Percentiles rank a stretch among this genome's conserved stretches.
Evolutionary conservation across 2,797 vertebrate species (phyloP).

Genomic region (Platalea minor): DNA sequence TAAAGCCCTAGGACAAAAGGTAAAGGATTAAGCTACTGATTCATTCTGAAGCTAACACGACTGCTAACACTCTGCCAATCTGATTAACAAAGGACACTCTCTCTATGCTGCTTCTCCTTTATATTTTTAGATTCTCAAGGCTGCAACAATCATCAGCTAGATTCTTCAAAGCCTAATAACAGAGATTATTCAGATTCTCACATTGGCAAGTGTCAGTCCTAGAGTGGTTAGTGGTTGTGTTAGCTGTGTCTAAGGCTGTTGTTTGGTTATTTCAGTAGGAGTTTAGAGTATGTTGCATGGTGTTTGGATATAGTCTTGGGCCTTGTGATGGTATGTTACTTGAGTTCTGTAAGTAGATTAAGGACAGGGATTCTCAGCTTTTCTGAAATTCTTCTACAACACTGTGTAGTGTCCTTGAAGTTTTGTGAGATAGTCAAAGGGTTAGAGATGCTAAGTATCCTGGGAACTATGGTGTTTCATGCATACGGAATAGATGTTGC

Average conservation of each 20-base stretch:
- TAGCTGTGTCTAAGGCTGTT: not conserved
- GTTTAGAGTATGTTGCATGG: not conserved
- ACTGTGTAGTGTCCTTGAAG: not conserved
- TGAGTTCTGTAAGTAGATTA: not conserved
- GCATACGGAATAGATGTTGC: not conserved
- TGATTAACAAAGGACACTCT: not conserved
- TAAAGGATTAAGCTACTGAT: not conserved
- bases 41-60: not conserved
- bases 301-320: not conserved
- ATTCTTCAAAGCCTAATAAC: not conserved
- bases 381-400: not conserved
- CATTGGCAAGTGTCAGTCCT: not conserved
- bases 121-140: not conserved
- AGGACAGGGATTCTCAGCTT: not conserved
- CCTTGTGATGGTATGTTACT: not conserved
- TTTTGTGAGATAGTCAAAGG: not conserved
- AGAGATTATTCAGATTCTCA: not conserved
- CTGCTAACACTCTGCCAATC: not conserved
- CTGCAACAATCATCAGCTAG: not conserved
- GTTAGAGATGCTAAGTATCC: not conserved
- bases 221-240: not conserved
- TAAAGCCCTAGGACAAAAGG: not conserved
- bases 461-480: not conserved
- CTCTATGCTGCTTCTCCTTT: not conserved
- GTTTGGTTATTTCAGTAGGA: not conserved